Evolutionary conservation across 2,797 vertebrate species (phyloP), one percentile per base, ranked within the genome.

Genomic region (Pangasius mekongensis): DNA sequence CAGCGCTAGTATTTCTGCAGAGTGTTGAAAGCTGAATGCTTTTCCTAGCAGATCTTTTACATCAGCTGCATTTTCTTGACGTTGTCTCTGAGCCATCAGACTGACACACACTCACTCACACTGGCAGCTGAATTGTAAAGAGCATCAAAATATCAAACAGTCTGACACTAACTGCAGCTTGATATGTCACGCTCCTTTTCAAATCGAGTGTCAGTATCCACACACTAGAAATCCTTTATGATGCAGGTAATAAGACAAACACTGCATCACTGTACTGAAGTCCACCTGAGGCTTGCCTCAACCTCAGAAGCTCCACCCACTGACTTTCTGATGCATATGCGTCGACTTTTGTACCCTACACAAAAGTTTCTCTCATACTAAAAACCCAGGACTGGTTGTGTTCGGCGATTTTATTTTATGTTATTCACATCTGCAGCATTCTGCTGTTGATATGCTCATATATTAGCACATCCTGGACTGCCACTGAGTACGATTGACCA

Each of bases 41-140:
- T 49, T 60, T 56, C 9, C 30, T 22, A 24, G n/a, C 9, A 30
- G 30, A 22, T 33, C 52, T 62, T 81, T 7, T 66, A 52, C 43
- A 56, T 81, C 43, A 39, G 18, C 56, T 77, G 47, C 87, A 39
- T 88, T 87, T 86, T 52, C 30, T 64, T 78, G 86, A 71, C 16
- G 71, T 87, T 84, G 62, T 78, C 81, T 43, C 10, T 10, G 20
- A 39, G 0, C 24, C 43, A n/a, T 73, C 90, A 87, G 24, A 52
- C 16, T 62, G 54, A 47, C 54, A 71, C 52, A 47, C 54, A 71
- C 52, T 58, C 66, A 58, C 78, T 47, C 66, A 60, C 60, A 47
- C 49, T 71, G 84, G 30, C 30, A 69, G 47, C 49, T 69, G 8
- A 52, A 69, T 39, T 54, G 30, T 49, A 83, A 77, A 77, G 14